A percentile compares a stretch with the other conserved stretches of the same genome.
These are phyloP conservation scores for Calephelis virginiensis DNA, from an alignment of 1,140 invertebrate genomes.

Conservation along the genomic window DNA sequence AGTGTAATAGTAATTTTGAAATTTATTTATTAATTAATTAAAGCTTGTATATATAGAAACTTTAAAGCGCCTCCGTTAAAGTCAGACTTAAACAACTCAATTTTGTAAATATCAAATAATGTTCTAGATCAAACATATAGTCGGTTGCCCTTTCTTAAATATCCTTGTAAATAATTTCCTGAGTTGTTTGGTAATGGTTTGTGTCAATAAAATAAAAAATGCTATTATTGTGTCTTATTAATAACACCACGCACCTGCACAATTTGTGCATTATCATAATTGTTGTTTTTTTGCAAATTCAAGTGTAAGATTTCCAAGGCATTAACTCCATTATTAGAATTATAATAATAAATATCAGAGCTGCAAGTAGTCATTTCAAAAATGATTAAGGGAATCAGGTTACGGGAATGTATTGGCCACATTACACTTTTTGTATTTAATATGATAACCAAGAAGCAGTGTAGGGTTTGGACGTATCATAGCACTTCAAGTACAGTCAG, in stretches of 20 bases:
- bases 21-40: conserved; percentile 15
- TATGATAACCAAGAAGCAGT: too few relatives aligned
- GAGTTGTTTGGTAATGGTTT: conserved; percentile 16
- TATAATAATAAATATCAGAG: too few relatives aligned
- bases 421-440: too few relatives aligned
- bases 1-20: conserved; percentile 11
- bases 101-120: conserved; percentile 2
- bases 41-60: conserved; percentile 7
- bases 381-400: too few relatives aligned
- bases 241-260: not conserved
- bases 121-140: not conserved
- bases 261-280: not conserved
- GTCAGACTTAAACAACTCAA: conserved; percentile 7
- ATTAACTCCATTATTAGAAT: too few relatives aligned
- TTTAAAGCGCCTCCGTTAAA: not conserved
- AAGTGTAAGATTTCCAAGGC: too few relatives aligned
- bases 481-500: too few relatives aligned
- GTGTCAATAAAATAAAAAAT: conserved; percentile 13
- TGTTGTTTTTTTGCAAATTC: too few relatives aligned
- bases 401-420: too few relatives aligned
- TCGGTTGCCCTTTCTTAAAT: not conserved
- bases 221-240: conserved; percentile 3
- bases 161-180: conserved; percentile 13
- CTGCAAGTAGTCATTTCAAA: too few relatives aligned
- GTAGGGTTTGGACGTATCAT: too few relatives aligned